A percentile compares a stretch with the other conserved stretches of the same genome.
Conservation (phyloP, 2,113 vertebrate species). For the Pan troglodytes region DNA sequence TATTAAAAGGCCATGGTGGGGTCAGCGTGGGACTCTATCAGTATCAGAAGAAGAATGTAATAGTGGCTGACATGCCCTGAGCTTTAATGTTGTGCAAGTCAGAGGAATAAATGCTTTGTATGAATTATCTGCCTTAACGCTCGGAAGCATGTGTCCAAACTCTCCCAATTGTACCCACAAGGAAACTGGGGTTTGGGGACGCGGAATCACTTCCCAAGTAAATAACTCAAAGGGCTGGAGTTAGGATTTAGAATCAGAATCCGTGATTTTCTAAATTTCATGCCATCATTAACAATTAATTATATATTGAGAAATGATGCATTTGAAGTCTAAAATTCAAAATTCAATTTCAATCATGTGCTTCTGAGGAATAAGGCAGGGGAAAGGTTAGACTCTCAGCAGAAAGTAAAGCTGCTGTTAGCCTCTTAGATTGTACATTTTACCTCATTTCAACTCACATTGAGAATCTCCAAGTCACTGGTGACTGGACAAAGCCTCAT, state of each 20-base stretch:
- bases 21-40: accelerated
- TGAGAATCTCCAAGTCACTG: background rate
- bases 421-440: too few relatives aligned
- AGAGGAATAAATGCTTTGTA: background rate
- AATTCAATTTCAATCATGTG: background rate
- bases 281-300: background rate
- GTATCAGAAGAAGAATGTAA: background rate
- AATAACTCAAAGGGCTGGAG: background rate
- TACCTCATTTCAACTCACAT: background rate
- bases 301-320: background rate
- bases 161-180: background rate
- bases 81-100: background rate
- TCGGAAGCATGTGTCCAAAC: background rate
- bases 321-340: background rate
- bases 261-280: background rate
- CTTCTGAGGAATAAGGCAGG: background rate
- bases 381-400: background rate
- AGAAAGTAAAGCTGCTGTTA: accelerated
- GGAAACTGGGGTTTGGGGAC: background rate
- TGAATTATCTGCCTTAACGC: background rate
- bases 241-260: background rate
- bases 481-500: background rate
- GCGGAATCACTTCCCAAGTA: background rate
- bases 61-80: background rate
- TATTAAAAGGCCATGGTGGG: background rate